Conservation (phyloP, 2,888 invertebrate species). For the Brassicogethes aeneus region DNA sequence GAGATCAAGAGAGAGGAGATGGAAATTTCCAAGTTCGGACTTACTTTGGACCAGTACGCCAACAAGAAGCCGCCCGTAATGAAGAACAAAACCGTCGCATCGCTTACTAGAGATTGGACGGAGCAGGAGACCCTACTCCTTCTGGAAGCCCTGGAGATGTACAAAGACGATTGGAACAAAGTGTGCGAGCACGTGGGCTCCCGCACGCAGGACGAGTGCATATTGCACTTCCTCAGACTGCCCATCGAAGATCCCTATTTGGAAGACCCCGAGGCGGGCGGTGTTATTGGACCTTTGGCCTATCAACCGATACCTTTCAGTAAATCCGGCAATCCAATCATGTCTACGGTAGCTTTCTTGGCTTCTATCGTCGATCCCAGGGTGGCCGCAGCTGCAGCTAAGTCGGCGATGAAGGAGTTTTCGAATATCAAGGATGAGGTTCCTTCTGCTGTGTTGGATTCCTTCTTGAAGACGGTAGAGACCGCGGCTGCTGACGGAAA, state of each 20-base stretch:
- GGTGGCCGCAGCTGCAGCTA: conserved; percentile 94
- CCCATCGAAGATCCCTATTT: conserved; percentile 99
- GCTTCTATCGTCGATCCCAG: conserved; percentile 98
- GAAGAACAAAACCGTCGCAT: conserved; percentile 68
- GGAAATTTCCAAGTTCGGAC: conserved; percentile 52
- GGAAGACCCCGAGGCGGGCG: conserved; percentile 73
- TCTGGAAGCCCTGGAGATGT: conserved; percentile 89
- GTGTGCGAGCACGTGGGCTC: conserved; percentile 98
- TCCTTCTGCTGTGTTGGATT: conserved; percentile 90
- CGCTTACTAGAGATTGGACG: conserved; percentile 88
- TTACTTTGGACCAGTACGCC: conserved; percentile 83
- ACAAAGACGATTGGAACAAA: conserved; percentile 99
- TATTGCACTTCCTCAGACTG: conserved; percentile 91
- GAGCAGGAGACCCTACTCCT: conserved; percentile 95
- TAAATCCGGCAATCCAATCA: conserved; percentile 97
- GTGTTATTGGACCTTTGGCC: conserved; percentile 85
- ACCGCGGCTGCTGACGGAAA: conserved; percentile 57
- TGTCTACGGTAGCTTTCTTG: conserved; percentile 99
- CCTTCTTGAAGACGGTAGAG: conserved; percentile 89
- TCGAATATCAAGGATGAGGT: conserved; percentile 97
- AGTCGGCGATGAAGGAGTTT: conserved; percentile 98
- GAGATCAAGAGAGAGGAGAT: conserved; percentile 34
- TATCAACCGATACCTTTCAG: conserved; percentile 98
- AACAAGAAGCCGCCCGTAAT: conserved; percentile 71
- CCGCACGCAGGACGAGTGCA: conserved; percentile 98